Evolutionary conservation across 2,113 vertebrate species (phyloP).

Genomic region (Forbesichthys papilliferus): DNA sequence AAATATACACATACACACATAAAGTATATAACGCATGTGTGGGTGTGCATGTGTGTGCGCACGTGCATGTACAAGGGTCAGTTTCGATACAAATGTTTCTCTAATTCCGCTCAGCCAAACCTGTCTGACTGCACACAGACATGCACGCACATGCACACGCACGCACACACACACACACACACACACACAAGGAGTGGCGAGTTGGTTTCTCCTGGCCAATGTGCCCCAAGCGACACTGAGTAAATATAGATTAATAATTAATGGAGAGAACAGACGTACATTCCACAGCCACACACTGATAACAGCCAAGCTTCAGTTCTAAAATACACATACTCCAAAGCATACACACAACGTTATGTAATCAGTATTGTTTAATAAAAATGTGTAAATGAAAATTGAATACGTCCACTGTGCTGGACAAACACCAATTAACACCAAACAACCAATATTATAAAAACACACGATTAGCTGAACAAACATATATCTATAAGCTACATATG

Average conservation of each 20-base stretch:
- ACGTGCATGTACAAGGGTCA: conserved; percentile 25
- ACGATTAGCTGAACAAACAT: too few relatives aligned
- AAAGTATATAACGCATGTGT: conserved; percentile 25
- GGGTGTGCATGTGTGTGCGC: conserved; percentile 27
- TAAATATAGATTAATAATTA: conserved; percentile 77
- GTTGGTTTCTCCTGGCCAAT: conserved; percentile 54
- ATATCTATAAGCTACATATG: too few relatives aligned
- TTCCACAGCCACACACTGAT: conserved; percentile 54
- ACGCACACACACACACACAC: conserved; percentile 28
- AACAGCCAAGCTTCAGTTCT: neutral
- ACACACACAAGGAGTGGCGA: conserved; percentile 29
- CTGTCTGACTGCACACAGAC: conserved; percentile 53
- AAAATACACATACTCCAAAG: conserved; percentile 5
- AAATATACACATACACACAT: too few relatives aligned
- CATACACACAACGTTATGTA: conserved; percentile 12
- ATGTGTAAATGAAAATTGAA: neutral
- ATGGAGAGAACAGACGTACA: conserved; percentile 58
- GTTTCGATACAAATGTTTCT: conserved; percentile 60
- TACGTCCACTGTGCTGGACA: neutral
- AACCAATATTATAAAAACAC: too few relatives aligned
- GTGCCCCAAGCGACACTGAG: conserved; percentile 53
- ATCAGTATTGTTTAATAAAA: conserved; percentile 6
- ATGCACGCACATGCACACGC: neutral
- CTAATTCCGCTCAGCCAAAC: conserved; percentile 59
- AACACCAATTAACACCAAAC: too few relatives aligned